A percentile compares a stretch with the other conserved stretches of the same genome.
phyloP scores from a whole-genome alignment of 1,140 invertebrate species.

The Zaprionus kolodkinae region DNA sequence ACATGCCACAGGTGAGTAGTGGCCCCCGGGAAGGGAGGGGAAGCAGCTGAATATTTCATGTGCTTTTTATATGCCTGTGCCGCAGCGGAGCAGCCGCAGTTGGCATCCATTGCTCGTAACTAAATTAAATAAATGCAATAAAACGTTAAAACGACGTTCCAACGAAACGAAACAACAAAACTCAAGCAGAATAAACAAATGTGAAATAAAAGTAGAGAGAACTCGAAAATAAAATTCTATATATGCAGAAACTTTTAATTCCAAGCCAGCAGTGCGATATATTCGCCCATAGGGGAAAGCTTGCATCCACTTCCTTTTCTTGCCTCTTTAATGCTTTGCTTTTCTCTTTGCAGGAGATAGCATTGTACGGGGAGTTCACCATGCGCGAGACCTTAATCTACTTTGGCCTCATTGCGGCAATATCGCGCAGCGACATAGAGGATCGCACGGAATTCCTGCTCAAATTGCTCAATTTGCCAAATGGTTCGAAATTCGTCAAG shows the following conservation, averaged over 20 bases:
- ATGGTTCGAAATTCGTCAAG: conserved; percentile 90
- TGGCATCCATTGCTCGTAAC: conserved; percentile 51
- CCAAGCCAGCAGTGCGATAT: conserved; percentile 52
- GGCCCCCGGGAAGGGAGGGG: not conserved
- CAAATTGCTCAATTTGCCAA: conserved; percentile 90
- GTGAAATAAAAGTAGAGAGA: not conserved
- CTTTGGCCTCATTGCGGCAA: conserved; percentile 94
- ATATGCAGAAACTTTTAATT: conserved; percentile 56
- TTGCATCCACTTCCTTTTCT: not conserved
- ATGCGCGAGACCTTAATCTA: conserved; percentile 96
- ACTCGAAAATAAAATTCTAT: conserved; percentile 49
- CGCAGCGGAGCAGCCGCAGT: conserved; percentile 20
- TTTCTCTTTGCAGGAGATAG: conserved; percentile 90
- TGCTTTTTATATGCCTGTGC: conserved; percentile 67
- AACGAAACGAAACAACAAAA: conserved; percentile 1
- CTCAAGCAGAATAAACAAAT: no score
- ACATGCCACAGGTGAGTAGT: conserved; percentile 87
- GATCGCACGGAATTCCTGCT: conserved; percentile 92
- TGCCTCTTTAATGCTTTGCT: conserved; percentile 19
- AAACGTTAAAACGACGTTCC: conserved; percentile 41
- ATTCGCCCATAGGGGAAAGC: no score
- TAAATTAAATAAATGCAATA: conserved; percentile 81
- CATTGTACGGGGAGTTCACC: conserved; percentile 95
- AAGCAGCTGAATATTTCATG: conserved; percentile 64
- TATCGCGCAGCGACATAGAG: conserved; percentile 90